Evolutionary conservation across 2,797 vertebrate genomes (phyloP), one percentile per base, ranked within the genome.

Genomic region (Brachyrhaphis roseni): DNA sequence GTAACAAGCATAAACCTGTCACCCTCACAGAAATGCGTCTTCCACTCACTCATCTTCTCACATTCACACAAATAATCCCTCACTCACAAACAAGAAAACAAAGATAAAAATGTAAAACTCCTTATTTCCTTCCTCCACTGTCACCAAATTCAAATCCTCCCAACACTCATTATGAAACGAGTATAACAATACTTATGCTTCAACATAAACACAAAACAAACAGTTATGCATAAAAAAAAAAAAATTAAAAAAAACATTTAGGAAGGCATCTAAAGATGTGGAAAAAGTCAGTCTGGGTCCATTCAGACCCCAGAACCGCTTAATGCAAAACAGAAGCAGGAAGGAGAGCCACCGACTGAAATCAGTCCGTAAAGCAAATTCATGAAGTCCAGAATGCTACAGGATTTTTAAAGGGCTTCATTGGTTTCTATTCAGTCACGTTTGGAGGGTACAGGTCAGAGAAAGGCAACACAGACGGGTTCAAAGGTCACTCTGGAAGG

Each of bases 241-340:
- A n/a, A n/a, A n/a, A n/a, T n/a, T n/a, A 78, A 70, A 43, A 70
- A 77, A 79, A 78, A 88, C 85, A 92, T 77, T 62, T 47, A 93
- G 84, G 85, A 95, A 95, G 94, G 93, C 91, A 93, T 92, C 84
- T 93, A 95, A 92, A 88, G 78, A 93, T 82, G 81, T 49, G 76
- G 88, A 82, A 76, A 84, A 84, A 94, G 87, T 57, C 39, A 68
- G 74, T 84, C 39, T 90, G 77, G 53, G 74, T 28, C 79, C 68
- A 73, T 76, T 82, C 73, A 78, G 75, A 78, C 76, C 57, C 43
- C 18, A 66, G 39, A 64, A 77, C 66, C 5, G 47, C 16, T 74
- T 75, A 31, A 76, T 66, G 57, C 45, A 80, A 85, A 71, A 88
- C 34, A 82, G 75, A 89, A 84, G 68, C 72, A 85, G 79, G 41